Evolutionary conservation across 2,113 vertebrate genomes (phyloP).

Genomic region (Zingel zingel): DNA sequence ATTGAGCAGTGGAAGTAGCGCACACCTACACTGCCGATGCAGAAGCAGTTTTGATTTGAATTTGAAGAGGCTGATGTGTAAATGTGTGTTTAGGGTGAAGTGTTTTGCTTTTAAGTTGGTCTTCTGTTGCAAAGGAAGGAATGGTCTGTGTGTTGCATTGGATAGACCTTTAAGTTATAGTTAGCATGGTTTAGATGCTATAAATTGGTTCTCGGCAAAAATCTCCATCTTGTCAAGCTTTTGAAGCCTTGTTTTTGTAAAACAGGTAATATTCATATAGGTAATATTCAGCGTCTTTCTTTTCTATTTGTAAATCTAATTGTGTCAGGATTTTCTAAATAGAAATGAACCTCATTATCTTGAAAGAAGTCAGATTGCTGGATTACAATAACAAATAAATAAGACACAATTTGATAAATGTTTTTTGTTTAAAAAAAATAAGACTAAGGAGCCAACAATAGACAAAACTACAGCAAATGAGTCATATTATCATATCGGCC

Average conservation of each 20-base stretch:
- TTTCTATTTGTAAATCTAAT: not conserved
- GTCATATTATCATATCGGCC: not conserved
- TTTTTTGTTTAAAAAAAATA: not conserved
- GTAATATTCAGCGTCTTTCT: not conserved
- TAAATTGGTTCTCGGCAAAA: slow-evolving; percentile 5
- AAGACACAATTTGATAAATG: not conserved
- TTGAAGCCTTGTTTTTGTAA: not conserved
- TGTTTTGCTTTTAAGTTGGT: slow-evolving; percentile 52
- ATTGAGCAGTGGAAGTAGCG: slow-evolving; percentile 22
- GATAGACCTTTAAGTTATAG: not conserved
- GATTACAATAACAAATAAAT: too few relatives aligned
- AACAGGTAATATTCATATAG: too few relatives aligned
- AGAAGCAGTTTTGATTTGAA: slow-evolving; percentile 51
- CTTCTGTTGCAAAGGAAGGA: slow-evolving; percentile 36
- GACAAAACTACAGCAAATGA: not conserved
- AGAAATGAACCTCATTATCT: not conserved
- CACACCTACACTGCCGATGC: not conserved
- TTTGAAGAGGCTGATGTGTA: slow-evolving; percentile 57
- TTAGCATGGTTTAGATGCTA: not conserved
- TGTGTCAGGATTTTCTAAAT: not conserved
- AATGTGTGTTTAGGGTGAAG: slow-evolving; percentile 55
- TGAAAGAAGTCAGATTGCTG: not conserved
- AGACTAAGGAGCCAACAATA: not conserved
- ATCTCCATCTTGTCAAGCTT: not conserved
- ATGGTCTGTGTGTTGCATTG: not conserved